phyloP scores from a whole-genome alignment of 2,113 vertebrate genomes.

The Hassar affinis region DNA sequence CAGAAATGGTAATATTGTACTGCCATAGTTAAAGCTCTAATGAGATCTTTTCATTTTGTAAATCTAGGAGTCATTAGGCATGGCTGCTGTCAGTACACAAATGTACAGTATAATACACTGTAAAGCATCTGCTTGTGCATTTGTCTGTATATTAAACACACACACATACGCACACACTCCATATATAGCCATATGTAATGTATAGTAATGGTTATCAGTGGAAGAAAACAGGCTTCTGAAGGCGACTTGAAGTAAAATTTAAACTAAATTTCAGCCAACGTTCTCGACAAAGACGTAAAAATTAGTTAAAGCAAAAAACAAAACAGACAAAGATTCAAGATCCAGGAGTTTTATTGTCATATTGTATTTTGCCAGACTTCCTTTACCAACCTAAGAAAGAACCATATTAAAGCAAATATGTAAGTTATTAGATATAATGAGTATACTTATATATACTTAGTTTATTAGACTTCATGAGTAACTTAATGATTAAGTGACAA shows the following conservation, averaged over 20 bases:
- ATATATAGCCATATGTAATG: neutral
- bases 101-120: neutral
- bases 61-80: neutral
- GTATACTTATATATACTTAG: no score
- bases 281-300: neutral
- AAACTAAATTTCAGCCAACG: neutral
- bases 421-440: no score
- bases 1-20: neutral
- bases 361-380: no score
- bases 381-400: no score
- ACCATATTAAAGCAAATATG: no score
- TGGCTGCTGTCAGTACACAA: neutral
- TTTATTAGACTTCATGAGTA: no score
- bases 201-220: neutral
- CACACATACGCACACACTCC: neutral
- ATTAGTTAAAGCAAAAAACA: neutral
- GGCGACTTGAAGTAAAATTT: neutral
- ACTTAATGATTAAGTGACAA: no score
- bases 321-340: neutral
- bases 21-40: neutral
- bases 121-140: neutral
- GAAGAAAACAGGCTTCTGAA: neutral
- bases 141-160: neutral
- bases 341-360: no score
- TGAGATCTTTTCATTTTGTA: neutral